Percentiles rank a stretch among this genome's conserved stretches.
Conservation (phyloP, 2,888 invertebrate species). For the Cerastoderma edule region DNA sequence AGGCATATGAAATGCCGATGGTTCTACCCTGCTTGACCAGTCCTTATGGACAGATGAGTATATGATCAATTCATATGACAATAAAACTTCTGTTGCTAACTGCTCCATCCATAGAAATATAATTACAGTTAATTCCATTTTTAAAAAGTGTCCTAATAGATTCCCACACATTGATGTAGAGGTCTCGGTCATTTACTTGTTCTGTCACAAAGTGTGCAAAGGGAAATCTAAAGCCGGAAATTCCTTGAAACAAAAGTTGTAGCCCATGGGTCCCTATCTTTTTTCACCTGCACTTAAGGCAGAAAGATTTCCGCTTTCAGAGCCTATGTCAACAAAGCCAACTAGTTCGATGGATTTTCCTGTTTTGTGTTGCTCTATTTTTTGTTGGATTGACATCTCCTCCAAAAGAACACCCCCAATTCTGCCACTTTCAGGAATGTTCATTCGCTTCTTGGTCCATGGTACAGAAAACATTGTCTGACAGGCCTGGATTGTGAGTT, state of each 20-base stretch:
- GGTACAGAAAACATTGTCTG: constrained; percentile 38
- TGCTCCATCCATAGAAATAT: too few relatives aligned
- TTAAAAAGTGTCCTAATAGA: not conserved
- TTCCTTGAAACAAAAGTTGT: constrained; percentile 29
- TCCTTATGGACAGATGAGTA: too few relatives aligned
- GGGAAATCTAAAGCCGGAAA: constrained; percentile 38
- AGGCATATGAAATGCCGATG: too few relatives aligned
- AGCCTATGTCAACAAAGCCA: constrained; percentile 28
- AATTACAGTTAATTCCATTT: not conserved
- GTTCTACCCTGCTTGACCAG: too few relatives aligned
- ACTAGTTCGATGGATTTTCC: constrained; percentile 38
- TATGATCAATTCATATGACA: too few relatives aligned
- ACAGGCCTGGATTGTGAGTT: constrained; percentile 25
- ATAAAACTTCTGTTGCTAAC: too few relatives aligned
- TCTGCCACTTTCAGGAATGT: constrained; percentile 35
- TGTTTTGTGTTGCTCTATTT: constrained; percentile 37
- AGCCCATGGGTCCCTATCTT: constrained; percentile 31
- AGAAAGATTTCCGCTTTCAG: constrained; percentile 1
- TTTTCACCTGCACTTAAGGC: not conserved
- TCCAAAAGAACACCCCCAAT: constrained; percentile 43
- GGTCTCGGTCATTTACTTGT: constrained; percentile 14
- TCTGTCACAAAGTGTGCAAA: constrained; percentile 21
- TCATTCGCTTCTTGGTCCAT: constrained; percentile 45
- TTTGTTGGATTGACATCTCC: constrained; percentile 53
- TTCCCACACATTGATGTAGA: constrained; percentile 29